Evolutionary conservation across 2,113 vertebrate species (phyloP).

Genomic region (Platanista minor): DNA sequence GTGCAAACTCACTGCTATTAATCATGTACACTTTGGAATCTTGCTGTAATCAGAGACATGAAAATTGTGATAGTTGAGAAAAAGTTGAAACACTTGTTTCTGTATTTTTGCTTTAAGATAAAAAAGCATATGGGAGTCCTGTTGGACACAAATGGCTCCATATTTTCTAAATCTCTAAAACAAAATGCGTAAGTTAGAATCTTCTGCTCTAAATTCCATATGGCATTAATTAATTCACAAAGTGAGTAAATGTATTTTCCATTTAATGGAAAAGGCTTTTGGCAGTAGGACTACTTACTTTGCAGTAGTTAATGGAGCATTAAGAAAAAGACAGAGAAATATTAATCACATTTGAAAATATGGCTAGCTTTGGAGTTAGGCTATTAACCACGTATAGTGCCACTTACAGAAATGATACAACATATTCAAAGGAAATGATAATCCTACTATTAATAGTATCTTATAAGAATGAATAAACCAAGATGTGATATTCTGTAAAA

Average conservation of each 20-base stretch:
- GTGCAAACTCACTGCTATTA: not conserved
- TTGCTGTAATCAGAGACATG: not conserved
- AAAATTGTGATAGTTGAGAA: not conserved
- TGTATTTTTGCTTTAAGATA: constrained; percentile 34
- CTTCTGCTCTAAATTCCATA: constrained; percentile 54
- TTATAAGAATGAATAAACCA: constrained; percentile 40
- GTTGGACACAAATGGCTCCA: constrained; percentile 34
- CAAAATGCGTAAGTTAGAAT: constrained; percentile 55
- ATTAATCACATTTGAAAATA: constrained; percentile 67
- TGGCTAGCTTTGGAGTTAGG: constrained; percentile 28
- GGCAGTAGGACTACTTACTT: constrained; percentile 58
- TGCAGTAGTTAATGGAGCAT: constrained; percentile 63
- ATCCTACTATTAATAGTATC: not conserved
- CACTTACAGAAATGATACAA: constrained; percentile 35
- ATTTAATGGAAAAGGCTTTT: constrained; percentile 63
- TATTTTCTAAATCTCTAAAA: constrained; percentile 52
- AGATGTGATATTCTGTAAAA: constrained; percentile 17
- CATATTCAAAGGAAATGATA: constrained; percentile 10
- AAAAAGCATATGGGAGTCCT: constrained; percentile 39
- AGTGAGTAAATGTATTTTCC: constrained; percentile 63
- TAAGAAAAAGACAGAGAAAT: constrained; percentile 57
- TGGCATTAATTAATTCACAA: constrained; percentile 68
- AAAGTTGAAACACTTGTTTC: constrained; percentile 23
- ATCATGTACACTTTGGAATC: not conserved
- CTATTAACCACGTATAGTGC: constrained; percentile 37